Base-by-base conservation (phyloP, 2,888 invertebrate genomes). In the Autographa pulchrina region DNA sequence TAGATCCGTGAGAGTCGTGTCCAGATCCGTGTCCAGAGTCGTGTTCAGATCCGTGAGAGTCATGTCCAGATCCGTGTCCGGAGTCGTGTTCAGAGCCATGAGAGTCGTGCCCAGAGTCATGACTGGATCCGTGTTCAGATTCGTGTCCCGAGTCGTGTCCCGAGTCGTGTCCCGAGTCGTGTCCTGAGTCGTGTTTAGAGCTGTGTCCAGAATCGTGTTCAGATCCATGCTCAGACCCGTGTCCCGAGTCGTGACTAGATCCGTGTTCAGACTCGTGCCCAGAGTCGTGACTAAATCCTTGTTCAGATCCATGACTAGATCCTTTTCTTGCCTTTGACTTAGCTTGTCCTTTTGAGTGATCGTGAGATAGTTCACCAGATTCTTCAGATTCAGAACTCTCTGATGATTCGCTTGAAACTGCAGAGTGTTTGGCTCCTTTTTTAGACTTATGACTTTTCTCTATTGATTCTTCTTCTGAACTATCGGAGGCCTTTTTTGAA, bases 331-430 rank as follows among this genome's bases (percentile, higher is more conserved):
- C 48, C n/a, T 48, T 48, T 48, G 48, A 48, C n/a, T 48, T 43
- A 0, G 72, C 63, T 1, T 52, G 2, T 68, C 69, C 63, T 58
- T 67, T 70, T 1, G 70, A 72, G 32, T 14, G 68, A 13, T 72
- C 62, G 8, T 63, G 62, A 6, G 68, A 43, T 38, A 74, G 64
- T 61, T 78, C 58, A 3, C 8, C 32, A 41, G 31, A 32, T 66
- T 66, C 71, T 2, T 75, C 61, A 32, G 48, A 48, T n/a, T 48
- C 48, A 48, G 48, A 48, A n/a, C 48, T 48, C n/a, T 59, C 60
- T 32, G 66, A 62, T 52, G 70, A 52, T 65, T 74, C 71, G 52
- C 60, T 60, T 0, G 62, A 76, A 16, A 75, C 68, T 59, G 72
- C 68, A 41, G 62, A 63, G 20, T 68, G 54, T 4, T 72, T 60